Evolutionary conservation across 2,888 invertebrate species (phyloP).

Genomic region (Spialia ferax): DNA sequence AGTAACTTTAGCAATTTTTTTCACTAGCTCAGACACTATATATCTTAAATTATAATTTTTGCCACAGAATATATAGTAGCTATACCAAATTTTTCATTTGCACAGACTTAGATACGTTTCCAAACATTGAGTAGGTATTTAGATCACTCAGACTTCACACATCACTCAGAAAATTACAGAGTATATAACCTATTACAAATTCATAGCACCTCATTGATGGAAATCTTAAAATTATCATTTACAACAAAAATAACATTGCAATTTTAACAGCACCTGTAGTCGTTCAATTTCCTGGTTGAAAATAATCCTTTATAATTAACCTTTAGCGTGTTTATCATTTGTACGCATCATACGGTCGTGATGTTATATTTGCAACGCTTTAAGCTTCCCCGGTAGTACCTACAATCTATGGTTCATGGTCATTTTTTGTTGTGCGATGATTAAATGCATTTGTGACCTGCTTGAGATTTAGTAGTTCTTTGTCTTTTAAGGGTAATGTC

Average conservation of each 20-base stretch:
- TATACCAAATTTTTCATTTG: too few relatives aligned
- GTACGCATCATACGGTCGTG: constrained; percentile 29
- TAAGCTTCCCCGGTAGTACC: neutral
- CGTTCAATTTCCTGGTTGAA: constrained; percentile 16
- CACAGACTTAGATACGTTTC: too few relatives aligned
- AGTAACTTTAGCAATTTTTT: neutral
- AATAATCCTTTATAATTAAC: constrained; percentile 37
- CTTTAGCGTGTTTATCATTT: constrained; percentile 26
- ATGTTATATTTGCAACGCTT: constrained; percentile 24
- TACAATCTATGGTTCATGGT: too few relatives aligned
- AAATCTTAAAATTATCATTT: neutral
- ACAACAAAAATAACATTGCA: constrained; percentile 15
- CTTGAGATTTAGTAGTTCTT: neutral
- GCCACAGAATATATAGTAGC: too few relatives aligned
- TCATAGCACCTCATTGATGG: neutral
- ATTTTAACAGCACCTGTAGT: constrained; percentile 23
- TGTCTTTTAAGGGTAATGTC: neutral
- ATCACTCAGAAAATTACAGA: too few relatives aligned
- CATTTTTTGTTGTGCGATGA: neutral
- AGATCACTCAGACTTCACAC: too few relatives aligned
- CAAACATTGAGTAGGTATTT: too few relatives aligned
- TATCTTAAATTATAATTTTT: too few relatives aligned
- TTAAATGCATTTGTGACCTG: neutral
- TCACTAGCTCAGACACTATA: too few relatives aligned
- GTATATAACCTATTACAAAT: neutral